Conservation (phyloP, 2,113 vertebrate species). For the Lota lota region DNA sequence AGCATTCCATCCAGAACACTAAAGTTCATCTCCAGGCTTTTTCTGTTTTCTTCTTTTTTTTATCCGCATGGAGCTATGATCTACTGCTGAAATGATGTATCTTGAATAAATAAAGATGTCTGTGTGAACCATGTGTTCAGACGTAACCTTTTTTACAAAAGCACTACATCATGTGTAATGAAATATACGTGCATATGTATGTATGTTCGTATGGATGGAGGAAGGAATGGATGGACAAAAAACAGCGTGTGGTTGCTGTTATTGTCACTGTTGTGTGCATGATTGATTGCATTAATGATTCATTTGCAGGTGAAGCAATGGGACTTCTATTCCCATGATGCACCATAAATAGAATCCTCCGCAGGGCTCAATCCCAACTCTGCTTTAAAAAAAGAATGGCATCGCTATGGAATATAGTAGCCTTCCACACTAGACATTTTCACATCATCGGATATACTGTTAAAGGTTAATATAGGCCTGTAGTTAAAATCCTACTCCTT, state of each 20-base stretch:
- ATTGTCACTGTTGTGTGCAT: background rate
- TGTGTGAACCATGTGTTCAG: slow-evolving; percentile 47
- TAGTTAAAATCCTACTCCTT: no score
- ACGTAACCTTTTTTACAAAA: no score
- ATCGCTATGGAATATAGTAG: no score
- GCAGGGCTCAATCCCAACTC: slow-evolving; percentile 42
- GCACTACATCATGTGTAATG: no score
- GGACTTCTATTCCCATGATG: slow-evolving; percentile 27
- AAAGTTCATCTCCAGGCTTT: slow-evolving; percentile 41
- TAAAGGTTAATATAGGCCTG: no score
- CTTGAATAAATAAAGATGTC: slow-evolving; percentile 66
- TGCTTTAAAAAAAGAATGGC: slow-evolving; percentile 11
- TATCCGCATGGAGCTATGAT: slow-evolving; percentile 49
- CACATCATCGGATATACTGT: no score
- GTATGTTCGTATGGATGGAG: background rate
- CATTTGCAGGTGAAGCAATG: slow-evolving; percentile 9
- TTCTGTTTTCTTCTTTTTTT: slow-evolving; percentile 31
- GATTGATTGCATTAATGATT: slow-evolving; percentile 20
- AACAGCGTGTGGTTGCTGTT: no score
- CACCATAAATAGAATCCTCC: slow-evolving; percentile 48
- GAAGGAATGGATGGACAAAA: no score
- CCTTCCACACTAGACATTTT: no score
- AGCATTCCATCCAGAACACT: slow-evolving; percentile 37
- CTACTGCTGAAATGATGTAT: slow-evolving; percentile 49
- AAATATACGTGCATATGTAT: background rate